Evolutionary conservation across 2,113 vertebrate species (phyloP).

Genomic region (Caretta caretta): DNA sequence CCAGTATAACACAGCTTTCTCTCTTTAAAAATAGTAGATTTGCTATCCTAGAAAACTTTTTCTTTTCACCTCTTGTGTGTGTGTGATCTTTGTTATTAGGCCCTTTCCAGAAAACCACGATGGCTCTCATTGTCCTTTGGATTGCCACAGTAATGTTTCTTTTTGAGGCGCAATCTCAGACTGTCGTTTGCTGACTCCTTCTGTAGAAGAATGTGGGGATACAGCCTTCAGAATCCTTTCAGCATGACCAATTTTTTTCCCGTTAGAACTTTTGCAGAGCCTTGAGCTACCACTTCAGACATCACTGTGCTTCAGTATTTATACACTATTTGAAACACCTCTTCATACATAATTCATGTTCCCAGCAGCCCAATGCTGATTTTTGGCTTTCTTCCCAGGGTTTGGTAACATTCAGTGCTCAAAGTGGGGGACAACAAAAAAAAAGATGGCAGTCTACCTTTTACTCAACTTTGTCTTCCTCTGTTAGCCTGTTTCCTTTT

Average conservation of each 20-base stretch:
- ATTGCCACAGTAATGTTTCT: neutral
- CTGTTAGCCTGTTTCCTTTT: slow-evolving; percentile 37
- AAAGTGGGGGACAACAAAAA: neutral
- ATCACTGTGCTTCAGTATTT: slow-evolving; percentile 53
- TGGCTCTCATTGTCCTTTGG: neutral
- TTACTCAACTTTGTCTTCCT: slow-evolving; percentile 40
- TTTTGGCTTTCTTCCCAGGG: slow-evolving; percentile 44
- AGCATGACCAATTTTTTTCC: neutral
- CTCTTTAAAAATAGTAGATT: neutral
- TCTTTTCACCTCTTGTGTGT: neutral
- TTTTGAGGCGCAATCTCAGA: neutral
- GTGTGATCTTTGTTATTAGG: neutral
- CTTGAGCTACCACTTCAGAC: slow-evolving; percentile 53
- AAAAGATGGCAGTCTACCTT: slow-evolving; percentile 19
- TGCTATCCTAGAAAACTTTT: neutral
- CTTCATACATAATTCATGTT: slow-evolving; percentile 65
- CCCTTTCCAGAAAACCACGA: neutral
- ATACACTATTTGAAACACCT: slow-evolving; percentile 52
- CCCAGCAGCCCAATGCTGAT: slow-evolving; percentile 34
- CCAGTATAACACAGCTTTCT: neutral
- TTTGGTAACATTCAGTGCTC: neutral
- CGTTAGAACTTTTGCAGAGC: slow-evolving; percentile 48
- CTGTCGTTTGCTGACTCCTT: neutral
- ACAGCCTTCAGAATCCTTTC: neutral
- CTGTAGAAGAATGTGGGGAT: neutral